A percentile compares a stretch with the other conserved stretches of the same genome.
Conservation (phyloP, 1,140 invertebrate species). For the Ruditapes philippinarum region DNA sequence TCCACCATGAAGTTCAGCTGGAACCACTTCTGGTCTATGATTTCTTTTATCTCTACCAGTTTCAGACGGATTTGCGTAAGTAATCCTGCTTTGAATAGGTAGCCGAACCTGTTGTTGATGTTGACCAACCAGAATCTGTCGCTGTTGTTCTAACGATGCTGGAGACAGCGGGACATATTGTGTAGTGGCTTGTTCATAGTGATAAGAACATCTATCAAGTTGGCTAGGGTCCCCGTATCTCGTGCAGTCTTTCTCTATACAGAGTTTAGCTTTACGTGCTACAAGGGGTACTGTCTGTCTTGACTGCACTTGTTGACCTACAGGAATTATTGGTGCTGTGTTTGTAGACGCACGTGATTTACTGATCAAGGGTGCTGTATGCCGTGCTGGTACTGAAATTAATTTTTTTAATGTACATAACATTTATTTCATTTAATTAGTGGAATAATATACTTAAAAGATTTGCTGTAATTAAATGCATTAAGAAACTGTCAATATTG, state of each 20-base stretch:
- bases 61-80: background rate
- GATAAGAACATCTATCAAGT: slow-evolving; percentile 15
- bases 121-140: background rate
- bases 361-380: background rate
- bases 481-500: too few species aligned
- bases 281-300: background rate
- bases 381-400: background rate
- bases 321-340: slow-evolving; percentile 6
- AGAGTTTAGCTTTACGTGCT: background rate
- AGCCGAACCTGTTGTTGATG: background rate
- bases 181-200: slow-evolving; percentile 9
- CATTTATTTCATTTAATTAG: too few species aligned
- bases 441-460: too few species aligned
- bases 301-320: background rate
- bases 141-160: background rate
- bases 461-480: too few species aligned
- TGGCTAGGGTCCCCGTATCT: slow-evolving; percentile 43
- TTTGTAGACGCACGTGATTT: background rate
- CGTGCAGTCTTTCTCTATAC: slow-evolving; percentile 30
- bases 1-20: background rate
- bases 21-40: background rate
- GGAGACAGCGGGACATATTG: background rate
- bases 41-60: background rate
- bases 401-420: too few species aligned
- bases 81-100: background rate